Conservation (phyloP, 2,113 vertebrate species). For the Rhizomys pruinosus region DNA sequence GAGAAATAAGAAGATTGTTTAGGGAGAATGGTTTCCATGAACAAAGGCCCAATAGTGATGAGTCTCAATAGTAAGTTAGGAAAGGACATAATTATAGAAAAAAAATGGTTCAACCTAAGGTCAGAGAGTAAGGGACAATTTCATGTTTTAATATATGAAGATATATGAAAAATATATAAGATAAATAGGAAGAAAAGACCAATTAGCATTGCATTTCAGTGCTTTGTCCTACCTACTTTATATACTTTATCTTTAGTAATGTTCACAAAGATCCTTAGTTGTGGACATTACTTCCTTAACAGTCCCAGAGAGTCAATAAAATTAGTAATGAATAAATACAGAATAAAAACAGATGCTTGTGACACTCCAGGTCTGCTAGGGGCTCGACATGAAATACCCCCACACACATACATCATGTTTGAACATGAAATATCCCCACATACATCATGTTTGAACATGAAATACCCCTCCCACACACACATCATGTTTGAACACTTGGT, state of each 20-base stretch:
- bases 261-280: background rate
- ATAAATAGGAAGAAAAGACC: background rate
- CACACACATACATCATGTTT: no score
- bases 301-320: slow-evolving; percentile 5
- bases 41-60: background rate
- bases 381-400: background rate
- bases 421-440: no score
- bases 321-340: background rate
- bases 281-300: background rate
- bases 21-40: background rate
- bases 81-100: background rate
- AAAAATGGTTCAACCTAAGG: background rate
- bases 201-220: background rate
- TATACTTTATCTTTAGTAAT: background rate
- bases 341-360: background rate
- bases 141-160: background rate
- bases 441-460: no score
- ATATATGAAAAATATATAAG: background rate
- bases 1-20: background rate
- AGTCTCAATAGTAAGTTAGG: background rate
- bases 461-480: background rate
- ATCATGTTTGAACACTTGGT: background rate
- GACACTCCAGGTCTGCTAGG: background rate
- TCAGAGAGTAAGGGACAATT: background rate
- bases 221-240: background rate